phyloP scores from a whole-genome alignment of 2,113 vertebrate species.

The Nesoenas mayeri region DNA sequence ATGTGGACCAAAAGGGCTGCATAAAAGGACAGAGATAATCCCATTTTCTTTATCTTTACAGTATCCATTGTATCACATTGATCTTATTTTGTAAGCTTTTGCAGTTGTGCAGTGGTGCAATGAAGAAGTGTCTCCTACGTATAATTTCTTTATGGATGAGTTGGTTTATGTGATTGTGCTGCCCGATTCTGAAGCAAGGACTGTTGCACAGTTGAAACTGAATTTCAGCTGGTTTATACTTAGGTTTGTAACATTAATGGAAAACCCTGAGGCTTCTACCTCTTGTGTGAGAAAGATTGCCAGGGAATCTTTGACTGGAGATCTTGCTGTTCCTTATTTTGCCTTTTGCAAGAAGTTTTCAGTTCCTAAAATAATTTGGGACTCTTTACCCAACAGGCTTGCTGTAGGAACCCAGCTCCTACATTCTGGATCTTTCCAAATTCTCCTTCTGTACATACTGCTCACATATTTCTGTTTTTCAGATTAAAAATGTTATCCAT shows the following conservation, averaged over 20 bases:
- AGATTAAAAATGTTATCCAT: neutral
- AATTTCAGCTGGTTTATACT: neutral
- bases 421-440: neutral
- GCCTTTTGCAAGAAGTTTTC: neutral
- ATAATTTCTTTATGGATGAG: neutral
- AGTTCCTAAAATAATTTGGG: neutral
- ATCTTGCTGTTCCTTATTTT: neutral
- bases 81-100: neutral
- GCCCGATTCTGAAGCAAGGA: neutral
- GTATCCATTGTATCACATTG: neutral
- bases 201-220: neutral
- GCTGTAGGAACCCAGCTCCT: neutral
- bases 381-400: neutral
- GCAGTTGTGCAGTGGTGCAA: neutral
- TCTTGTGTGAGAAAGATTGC: neutral
- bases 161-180: neutral
- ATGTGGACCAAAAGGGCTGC: neutral
- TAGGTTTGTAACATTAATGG: fast-evolving
- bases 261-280: neutral
- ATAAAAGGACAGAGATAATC: neutral
- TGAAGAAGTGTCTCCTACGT: neutral
- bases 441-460: neutral
- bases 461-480: neutral
- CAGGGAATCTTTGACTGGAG: neutral
- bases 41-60: neutral